These are phyloP conservation scores for Luperina nickerlii DNA, from an alignment of 2,888 invertebrate genomes.

Conservation along the genomic window DNA sequence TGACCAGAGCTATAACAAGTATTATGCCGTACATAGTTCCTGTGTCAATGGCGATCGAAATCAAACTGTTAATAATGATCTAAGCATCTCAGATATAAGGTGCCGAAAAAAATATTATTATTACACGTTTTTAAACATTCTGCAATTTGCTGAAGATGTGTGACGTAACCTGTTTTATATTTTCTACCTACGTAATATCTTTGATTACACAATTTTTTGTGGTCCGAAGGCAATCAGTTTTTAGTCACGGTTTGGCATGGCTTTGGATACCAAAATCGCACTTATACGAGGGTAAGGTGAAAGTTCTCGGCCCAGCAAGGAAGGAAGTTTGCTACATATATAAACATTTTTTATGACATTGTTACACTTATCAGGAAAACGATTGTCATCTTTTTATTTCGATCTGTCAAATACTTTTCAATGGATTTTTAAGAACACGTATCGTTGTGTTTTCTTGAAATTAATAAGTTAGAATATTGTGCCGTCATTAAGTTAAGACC, in stretches of 20 bases:
- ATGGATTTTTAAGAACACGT: no score
- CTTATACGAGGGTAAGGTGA: no score
- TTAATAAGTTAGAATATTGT: no score
- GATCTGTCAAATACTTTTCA: no score
- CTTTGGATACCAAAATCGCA: not conserved
- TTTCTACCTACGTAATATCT: not conserved
- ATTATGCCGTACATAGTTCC: conserved; percentile 55
- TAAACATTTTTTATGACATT: no score
- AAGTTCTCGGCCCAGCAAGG: no score
- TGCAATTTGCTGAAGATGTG: not conserved
- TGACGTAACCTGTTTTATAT: conserved; percentile 19
- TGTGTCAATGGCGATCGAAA: conserved; percentile 1
- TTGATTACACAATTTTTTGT: conserved; percentile 26
- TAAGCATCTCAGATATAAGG: conserved; percentile 30
- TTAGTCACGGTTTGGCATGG: not conserved
- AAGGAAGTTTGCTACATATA: no score
- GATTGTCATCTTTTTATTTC: no score
- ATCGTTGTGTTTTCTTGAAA: no score
- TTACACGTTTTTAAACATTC: not conserved
- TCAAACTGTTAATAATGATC: conserved; percentile 29
- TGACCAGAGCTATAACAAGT: conserved; percentile 38
- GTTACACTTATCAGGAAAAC: no score
- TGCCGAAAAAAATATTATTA: not conserved
- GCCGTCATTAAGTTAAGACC: no score
- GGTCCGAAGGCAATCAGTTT: not conserved